These are phyloP conservation scores for Pterophyllum scalare DNA, from an alignment of 2,113 vertebrate genomes.

Conservation along the genomic window DNA sequence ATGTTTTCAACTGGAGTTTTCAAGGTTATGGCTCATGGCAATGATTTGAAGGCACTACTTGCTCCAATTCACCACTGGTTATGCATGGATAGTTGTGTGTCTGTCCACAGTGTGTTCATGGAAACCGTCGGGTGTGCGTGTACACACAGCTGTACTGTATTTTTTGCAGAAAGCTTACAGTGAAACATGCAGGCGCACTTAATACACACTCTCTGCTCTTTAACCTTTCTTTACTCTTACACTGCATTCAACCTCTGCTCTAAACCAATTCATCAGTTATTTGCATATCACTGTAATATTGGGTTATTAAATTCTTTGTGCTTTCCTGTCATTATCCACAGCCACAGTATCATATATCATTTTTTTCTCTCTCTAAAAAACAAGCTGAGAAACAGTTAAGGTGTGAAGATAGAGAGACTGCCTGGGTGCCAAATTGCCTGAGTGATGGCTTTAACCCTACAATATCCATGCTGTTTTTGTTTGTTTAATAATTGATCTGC, in stretches of 20 bases:
- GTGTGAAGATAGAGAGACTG: too few relatives aligned
- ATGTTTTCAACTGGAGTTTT: conserved; percentile 83
- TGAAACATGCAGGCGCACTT: conserved; percentile 22
- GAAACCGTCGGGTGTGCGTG: conserved; percentile 51
- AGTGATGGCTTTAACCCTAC: too few relatives aligned
- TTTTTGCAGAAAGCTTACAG: conserved; percentile 54
- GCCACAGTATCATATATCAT: background rate
- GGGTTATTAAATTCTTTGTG: background rate
- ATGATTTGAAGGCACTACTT: conserved; percentile 72
- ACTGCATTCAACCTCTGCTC: conserved; percentile 5
- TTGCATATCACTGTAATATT: conserved; percentile 2
- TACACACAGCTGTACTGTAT: conserved; percentile 45
- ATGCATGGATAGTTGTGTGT: conserved; percentile 58
- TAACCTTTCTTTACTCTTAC: conserved; percentile 28
- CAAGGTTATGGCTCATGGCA: conserved; percentile 81
- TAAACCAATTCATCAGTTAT: conserved; percentile 15
- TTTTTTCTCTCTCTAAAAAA: background rate
- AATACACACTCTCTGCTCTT: conserved; percentile 31
- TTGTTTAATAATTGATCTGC: background rate
- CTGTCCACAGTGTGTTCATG: conserved; percentile 42
- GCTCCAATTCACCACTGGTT: conserved; percentile 38
- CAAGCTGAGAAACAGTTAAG: too few relatives aligned
- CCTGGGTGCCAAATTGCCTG: too few relatives aligned
- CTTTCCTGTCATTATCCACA: background rate
- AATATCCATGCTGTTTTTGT: background rate